Evolutionary conservation across 2,888 invertebrate species (phyloP).

Genomic region (Drosophila sordidula): DNA sequence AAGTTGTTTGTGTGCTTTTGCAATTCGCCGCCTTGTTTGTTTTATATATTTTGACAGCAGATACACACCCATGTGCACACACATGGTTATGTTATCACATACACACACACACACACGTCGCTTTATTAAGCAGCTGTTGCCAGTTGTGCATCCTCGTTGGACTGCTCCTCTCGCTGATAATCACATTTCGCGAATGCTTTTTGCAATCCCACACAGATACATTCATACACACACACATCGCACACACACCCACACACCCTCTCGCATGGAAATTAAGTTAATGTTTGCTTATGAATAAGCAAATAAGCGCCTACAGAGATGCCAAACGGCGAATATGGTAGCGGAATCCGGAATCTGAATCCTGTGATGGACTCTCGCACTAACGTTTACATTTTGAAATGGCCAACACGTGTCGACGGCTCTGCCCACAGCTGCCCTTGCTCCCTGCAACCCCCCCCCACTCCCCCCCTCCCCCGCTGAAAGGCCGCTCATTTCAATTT

Average conservation of each 20-base stretch:
- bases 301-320: conserved; percentile 79
- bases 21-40: conserved; percentile 19
- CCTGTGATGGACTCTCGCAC: conserved; percentile 62
- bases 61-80: conserved; percentile 2
- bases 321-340: conserved; percentile 37
- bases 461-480: not conserved
- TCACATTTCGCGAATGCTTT: conserved; percentile 77
- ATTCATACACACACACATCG: conserved; percentile 5
- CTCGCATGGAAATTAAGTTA: conserved; percentile 82
- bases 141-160: conserved; percentile 38
- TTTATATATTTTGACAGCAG: conserved; percentile 37
- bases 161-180: conserved; percentile 57
- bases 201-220: conserved; percentile 48
- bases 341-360: conserved; percentile 32
- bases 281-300: conserved; percentile 85
- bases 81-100: not conserved
- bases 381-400: conserved; percentile 78
- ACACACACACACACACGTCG: conserved; percentile 17
- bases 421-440: conserved; percentile 1
- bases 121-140: conserved; percentile 75
- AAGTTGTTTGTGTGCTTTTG: conserved; percentile 29
- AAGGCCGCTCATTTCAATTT: conserved; percentile 69
- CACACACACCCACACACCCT: conserved; percentile 11
- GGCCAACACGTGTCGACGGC: conserved; percentile 78
- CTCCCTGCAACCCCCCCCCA: not conserved